These are phyloP conservation scores for Squalus acanthias DNA, from an alignment of 2,797 vertebrate species.

Conservation along the genomic window DNA sequence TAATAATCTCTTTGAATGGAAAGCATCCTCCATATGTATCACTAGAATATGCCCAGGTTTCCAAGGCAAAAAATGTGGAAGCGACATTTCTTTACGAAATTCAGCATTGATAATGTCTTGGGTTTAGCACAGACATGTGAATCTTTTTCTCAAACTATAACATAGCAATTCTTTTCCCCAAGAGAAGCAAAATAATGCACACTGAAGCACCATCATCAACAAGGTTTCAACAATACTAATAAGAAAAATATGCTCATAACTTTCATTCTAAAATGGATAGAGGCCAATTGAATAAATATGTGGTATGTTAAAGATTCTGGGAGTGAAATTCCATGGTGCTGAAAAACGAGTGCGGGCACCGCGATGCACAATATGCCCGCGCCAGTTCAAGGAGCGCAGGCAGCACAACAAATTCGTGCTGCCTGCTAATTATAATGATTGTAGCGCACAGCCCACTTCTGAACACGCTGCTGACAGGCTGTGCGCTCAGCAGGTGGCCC, in stretches of 20 bases:
- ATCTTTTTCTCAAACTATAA: not conserved
- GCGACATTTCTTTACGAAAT: not conserved
- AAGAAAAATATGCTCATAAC: not conserved
- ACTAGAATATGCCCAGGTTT: not conserved
- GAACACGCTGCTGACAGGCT: no score
- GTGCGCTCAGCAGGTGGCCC: no score
- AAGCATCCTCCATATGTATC: not conserved
- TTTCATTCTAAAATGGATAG: not conserved
- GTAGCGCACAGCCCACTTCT: no score
- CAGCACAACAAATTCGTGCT: no score
- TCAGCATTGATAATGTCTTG: not conserved
- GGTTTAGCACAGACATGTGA: not conserved
- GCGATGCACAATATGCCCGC: no score
- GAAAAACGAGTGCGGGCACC: no score
- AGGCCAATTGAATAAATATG: not conserved
- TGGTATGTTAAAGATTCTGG: not conserved
- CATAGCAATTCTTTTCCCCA: not conserved
- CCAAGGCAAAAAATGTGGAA: not conserved
- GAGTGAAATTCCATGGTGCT: no score
- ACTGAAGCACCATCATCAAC: not conserved
- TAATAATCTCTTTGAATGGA: not conserved
- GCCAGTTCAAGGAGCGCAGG: no score
- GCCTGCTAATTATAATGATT: no score
- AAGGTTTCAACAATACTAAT: not conserved
- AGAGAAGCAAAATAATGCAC: not conserved